Evolutionary conservation across 2,888 invertebrate genomes (phyloP), one percentile per base, ranked within the genome.

Genomic region (Cosmopolites sordidus): DNA sequence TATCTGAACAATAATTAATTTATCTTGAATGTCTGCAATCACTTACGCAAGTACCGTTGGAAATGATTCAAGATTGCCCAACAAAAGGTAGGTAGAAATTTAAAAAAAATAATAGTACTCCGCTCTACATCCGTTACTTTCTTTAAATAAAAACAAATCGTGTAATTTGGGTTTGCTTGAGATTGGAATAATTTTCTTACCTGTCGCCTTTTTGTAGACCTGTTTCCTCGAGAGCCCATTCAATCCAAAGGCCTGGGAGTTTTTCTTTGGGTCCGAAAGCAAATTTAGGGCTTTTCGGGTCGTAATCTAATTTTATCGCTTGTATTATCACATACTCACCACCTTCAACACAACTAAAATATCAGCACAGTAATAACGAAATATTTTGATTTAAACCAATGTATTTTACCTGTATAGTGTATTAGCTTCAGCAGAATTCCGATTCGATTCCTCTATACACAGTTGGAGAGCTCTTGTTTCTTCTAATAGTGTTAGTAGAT

Each of bases 181-280:
- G 22, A 22, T 22, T 22, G 8, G 22, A 22, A 22, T 8, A 8
- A 22, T 22, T 5, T 33, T 3, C 33, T 66, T 60, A 73, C 73
- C 74, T 69, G 76, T 92, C 92, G 30, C 89, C 90, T 64, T 86
- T 82, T 63, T 81, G 81, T 43, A 92, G 75, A 1, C 83, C 83
- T 37, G 86, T 81, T 61, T 87, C 85, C 63, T 92, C 91, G 3
- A 86, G 77, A 0, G 89, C 84, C 92, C 92, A 92, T 61, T 91
- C 90, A 33, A 92, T 80, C 69, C 80, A 84, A 15, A 85, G 78
- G 9, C 88, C 85, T 4, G 82, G 81, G 43, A 77, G 75, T 51
- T 83, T 83, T 12, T 85, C 81, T 51, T 83, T 78, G 12, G 82
- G 80, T 1, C 84, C 83, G 16, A 86, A 85, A 60, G 89, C 85